phyloP scores from a whole-genome alignment of 2,888 invertebrate species.

The Aporophyla nigra region DNA sequence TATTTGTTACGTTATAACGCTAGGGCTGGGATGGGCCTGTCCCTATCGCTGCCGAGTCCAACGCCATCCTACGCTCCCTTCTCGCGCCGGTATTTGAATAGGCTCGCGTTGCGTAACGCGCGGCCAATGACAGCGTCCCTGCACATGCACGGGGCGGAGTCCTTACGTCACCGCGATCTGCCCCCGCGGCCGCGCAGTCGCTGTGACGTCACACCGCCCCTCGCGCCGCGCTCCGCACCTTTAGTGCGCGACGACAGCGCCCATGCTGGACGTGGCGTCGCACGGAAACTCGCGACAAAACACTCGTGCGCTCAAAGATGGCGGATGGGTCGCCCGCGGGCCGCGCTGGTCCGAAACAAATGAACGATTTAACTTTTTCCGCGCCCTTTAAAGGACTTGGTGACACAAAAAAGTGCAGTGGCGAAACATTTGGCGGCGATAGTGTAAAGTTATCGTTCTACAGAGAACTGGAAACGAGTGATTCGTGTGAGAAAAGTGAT shows the following conservation, averaged over 20 bases:
- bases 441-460: conserved; percentile 88
- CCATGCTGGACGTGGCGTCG: conserved; percentile 80
- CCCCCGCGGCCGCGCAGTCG: conserved; percentile 89
- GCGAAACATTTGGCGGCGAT: conserved; percentile 83
- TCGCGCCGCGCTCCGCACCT: conserved; percentile 77
- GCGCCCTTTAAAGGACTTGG: conserved; percentile 87
- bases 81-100: conserved; percentile 86
- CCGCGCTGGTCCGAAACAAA: conserved; percentile 91
- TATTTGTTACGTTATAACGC: conserved; percentile 85
- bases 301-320: conserved; percentile 94
- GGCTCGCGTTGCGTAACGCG: conserved; percentile 88
- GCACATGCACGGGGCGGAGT: conserved; percentile 90
- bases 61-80: conserved; percentile 87
- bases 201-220: conserved; percentile 87
- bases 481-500: conserved; percentile 90
- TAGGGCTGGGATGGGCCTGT: conserved; percentile 86
- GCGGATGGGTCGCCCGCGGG: conserved; percentile 94
- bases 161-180: conserved; percentile 88
- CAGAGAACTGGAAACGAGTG: conserved; percentile 88
- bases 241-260: conserved; percentile 83
- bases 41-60: conserved; percentile 84
- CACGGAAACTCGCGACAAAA: conserved; percentile 86
- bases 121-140: conserved; percentile 89
- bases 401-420: conserved; percentile 91
- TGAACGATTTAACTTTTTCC: conserved; percentile 90